A percentile compares a stretch with the other conserved stretches of the same genome.
phyloP scores from a whole-genome alignment of 2,113 vertebrate species.

The Salvelinus sp. region DNA sequence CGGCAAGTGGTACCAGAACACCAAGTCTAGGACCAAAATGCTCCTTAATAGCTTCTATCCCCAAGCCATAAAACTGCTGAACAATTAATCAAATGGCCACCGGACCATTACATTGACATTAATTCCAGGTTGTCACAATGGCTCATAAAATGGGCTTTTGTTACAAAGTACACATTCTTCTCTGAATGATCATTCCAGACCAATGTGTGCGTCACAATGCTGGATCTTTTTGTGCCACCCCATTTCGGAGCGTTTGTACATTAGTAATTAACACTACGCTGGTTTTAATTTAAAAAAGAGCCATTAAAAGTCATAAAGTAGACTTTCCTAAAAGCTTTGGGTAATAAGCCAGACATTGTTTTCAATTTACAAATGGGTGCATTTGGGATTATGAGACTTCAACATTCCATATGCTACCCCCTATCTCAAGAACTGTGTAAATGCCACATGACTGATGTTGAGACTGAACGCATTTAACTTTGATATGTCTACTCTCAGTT shows the following conservation, averaged over 20 bases:
- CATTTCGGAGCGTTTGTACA: conserved; percentile 56
- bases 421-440: not conserved
- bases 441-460: not conserved
- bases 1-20: no score
- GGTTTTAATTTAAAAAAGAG: conserved; percentile 45
- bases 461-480: not conserved
- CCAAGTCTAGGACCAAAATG: no score
- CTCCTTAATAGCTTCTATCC: no score
- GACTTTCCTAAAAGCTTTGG: conserved; percentile 19
- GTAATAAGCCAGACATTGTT: conserved; percentile 6
- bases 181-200: conserved; percentile 37
- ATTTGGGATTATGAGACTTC: not conserved
- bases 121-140: conserved; percentile 16
- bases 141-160: conserved; percentile 26
- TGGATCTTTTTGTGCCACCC: conserved; percentile 48
- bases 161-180: conserved; percentile 29
- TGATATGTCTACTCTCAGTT: not conserved
- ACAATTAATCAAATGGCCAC: no score
- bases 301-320: conserved; percentile 46
- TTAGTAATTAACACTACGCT: conserved; percentile 57
- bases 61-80: no score
- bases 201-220: conserved; percentile 42
- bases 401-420: not conserved
- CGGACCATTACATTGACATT: no score
- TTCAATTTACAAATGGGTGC: conserved; percentile 15